phyloP scores from a whole-genome alignment of 2,797 vertebrate species.

The Argentina silus region DNA sequence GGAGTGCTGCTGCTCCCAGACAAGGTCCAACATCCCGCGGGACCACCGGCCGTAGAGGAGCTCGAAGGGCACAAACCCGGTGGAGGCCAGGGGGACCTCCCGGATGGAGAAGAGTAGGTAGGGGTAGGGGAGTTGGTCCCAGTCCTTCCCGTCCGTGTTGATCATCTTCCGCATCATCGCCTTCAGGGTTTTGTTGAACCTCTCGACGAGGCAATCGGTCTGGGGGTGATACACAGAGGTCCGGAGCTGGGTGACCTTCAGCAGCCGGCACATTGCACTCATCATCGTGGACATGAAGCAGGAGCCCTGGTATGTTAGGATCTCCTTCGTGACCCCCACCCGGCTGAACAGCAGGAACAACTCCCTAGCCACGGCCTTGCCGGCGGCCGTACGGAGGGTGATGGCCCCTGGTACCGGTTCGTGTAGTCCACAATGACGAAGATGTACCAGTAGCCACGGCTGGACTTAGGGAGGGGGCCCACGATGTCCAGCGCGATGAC shows the following conservation, averaged over 20 bases:
- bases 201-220: not conserved
- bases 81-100: slow-evolving; percentile 2
- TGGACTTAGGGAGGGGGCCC: not conserved
- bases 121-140: slow-evolving; percentile 4
- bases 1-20: not conserved
- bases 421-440: slow-evolving; percentile 4
- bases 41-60: not conserved
- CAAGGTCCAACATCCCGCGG: not conserved
- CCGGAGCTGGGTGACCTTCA: slow-evolving; percentile 5
- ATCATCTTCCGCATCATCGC: not conserved
- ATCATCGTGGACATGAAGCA: not conserved
- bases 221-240: slow-evolving; percentile 21
- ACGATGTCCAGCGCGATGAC: slow-evolving; percentile 11
- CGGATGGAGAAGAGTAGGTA: slow-evolving; percentile 1
- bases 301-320: slow-evolving; percentile 12
- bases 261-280: not conserved
- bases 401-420: not conserved
- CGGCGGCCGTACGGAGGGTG: not conserved
- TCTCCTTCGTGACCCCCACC: slow-evolving; percentile 4
- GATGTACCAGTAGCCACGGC: not conserved
- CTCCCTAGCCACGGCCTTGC: not conserved
- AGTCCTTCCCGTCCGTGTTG: not conserved
- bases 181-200: too few relatives aligned
- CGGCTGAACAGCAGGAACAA: slow-evolving; percentile 18
- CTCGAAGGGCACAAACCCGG: not conserved